Evolutionary conservation across 2,797 vertebrate genomes (phyloP).

Genomic region (Dendrocincla fuliginosa): DNA sequence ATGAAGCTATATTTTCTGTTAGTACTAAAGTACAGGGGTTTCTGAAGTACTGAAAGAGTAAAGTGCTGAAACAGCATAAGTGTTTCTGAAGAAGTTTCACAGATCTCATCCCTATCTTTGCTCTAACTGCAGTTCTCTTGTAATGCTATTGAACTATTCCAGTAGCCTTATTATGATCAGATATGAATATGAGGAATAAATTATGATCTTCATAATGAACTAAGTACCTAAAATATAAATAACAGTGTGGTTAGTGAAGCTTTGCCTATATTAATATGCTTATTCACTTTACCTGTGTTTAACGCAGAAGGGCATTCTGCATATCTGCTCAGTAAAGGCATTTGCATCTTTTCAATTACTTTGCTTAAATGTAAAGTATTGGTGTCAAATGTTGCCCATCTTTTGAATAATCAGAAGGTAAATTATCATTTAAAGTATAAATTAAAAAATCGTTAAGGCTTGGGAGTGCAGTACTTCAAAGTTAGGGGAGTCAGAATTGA

Average conservation of each 20-base stretch:
- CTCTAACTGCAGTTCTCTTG: not conserved
- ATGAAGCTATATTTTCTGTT: not conserved
- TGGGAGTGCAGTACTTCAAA: conserved; percentile 52
- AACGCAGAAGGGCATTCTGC: not conserved
- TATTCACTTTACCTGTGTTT: not conserved
- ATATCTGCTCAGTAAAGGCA: conserved; percentile 26
- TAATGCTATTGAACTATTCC: not conserved
- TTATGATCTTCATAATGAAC: not conserved
- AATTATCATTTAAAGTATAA: conserved; percentile 57
- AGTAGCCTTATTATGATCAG: not conserved
- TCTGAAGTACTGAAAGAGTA: not conserved
- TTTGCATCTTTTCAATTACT: conserved; percentile 65
- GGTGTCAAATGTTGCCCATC: conserved; percentile 38
- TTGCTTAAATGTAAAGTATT: conserved; percentile 51
- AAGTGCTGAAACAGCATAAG: not conserved
- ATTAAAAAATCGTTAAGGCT: conserved; percentile 51
- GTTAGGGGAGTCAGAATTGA: conserved; percentile 15
- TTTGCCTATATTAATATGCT: conserved; percentile 41
- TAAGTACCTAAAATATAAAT: conserved; percentile 15
- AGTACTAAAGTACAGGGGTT: not conserved
- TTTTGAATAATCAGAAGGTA: conserved; percentile 45
- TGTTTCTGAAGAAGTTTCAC: not conserved
- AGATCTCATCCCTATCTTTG: not conserved
- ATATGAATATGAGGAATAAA: conserved; percentile 8
- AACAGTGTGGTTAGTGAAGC: conserved; percentile 9